Conservation (phyloP, 2,113 vertebrate genomes). For the Vanacampus margaritifer region DNA sequence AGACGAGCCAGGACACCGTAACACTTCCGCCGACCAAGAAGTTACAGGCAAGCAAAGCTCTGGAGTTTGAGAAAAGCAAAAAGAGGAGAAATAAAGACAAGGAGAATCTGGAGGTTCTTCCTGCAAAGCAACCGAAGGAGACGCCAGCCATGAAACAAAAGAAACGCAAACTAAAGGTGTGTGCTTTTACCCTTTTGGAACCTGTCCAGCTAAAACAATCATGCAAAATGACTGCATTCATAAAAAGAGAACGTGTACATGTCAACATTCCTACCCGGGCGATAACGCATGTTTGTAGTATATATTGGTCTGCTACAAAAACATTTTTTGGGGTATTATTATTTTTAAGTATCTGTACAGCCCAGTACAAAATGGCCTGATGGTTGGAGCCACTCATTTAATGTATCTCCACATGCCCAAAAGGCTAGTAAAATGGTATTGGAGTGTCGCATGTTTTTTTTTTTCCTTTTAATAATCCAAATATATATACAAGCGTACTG, state of each 20-base stretch:
- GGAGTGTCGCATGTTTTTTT: too few relatives aligned
- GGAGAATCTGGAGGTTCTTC: constrained; percentile 63
- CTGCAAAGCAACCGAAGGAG: constrained; percentile 63
- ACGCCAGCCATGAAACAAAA: constrained; percentile 62
- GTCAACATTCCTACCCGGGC: neutral
- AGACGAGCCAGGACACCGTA: constrained; percentile 24
- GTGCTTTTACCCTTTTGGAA: constrained; percentile 3
- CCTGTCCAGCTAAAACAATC: neutral
- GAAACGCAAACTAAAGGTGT: constrained; percentile 70
- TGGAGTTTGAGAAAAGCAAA: constrained; percentile 55
- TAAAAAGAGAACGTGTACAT: neutral
- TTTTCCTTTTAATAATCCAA: too few relatives aligned
- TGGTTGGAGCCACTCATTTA: too few relatives aligned
- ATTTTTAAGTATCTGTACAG: too few relatives aligned
- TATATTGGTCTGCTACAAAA: too few relatives aligned
- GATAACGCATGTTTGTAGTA: too few relatives aligned
- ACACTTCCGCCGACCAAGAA: constrained; percentile 56
- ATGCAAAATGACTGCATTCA: too few relatives aligned
- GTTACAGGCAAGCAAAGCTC: constrained; percentile 34
- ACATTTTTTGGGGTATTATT: too few relatives aligned
- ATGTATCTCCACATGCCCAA: too few relatives aligned
- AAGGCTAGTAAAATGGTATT: too few relatives aligned
- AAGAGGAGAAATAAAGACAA: constrained; percentile 69
- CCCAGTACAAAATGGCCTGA: too few relatives aligned
- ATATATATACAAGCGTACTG: too few relatives aligned